A percentile compares a stretch with the other conserved stretches of the same genome.
Evolutionary conservation across 2,797 vertebrate genomes (phyloP).

Genomic region (Paguma larvata): DNA sequence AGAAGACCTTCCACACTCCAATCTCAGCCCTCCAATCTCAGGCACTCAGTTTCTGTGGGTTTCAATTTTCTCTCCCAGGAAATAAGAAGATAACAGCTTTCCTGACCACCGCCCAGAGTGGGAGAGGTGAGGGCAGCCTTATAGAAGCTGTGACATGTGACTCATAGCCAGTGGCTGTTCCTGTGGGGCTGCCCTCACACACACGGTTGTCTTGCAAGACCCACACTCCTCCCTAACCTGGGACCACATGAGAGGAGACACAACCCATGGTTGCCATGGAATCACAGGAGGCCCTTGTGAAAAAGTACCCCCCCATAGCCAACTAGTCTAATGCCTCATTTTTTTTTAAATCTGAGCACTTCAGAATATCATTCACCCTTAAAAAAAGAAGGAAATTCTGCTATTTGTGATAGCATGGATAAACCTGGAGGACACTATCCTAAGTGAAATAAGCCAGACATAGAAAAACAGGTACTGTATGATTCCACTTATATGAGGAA

Average conservation of each 20-base stretch:
- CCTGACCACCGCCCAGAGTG: background rate
- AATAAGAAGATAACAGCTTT: background rate
- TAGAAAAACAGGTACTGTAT: background rate
- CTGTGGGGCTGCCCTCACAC: background rate
- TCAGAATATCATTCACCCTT: background rate
- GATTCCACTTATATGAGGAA: background rate
- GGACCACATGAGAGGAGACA: background rate
- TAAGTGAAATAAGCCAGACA: background rate
- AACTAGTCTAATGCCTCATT: background rate
- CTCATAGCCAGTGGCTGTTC: background rate
- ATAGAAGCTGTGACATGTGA: background rate
- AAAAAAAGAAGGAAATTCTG: background rate
- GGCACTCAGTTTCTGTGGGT: background rate
- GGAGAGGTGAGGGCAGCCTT: fast-evolving
- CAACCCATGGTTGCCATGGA: background rate
- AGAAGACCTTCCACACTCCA: background rate
- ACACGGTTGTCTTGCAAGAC: background rate
- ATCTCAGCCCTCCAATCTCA: background rate
- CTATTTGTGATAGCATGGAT: background rate
- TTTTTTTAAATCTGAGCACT: background rate
- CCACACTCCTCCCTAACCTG: background rate
- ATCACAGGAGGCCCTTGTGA: background rate
- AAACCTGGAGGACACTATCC: background rate
- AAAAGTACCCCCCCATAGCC: background rate
- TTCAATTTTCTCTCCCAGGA: background rate